phyloP scores from a whole-genome alignment of 2,797 vertebrate genomes.

The Pangasius mekongensis region DNA sequence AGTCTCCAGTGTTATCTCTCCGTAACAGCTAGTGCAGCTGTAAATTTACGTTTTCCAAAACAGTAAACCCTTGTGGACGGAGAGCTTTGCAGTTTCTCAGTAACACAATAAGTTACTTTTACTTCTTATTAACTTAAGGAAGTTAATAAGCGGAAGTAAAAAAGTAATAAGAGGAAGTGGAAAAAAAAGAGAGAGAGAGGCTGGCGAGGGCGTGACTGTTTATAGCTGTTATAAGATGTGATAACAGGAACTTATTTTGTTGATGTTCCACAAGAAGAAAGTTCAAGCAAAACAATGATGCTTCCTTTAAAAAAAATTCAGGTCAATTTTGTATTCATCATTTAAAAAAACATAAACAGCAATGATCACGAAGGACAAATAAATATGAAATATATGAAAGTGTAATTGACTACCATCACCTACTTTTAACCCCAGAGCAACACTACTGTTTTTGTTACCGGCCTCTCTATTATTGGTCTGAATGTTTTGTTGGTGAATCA shows the following conservation, averaged over 20 bases:
- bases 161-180: too few species aligned
- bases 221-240: background rate
- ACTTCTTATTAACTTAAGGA: background rate
- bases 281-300: background rate
- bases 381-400: background rate
- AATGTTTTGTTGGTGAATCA: constrained; percentile 1
- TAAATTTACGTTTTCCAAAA: background rate
- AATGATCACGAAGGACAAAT: background rate
- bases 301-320: too few species aligned
- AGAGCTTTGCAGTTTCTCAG: background rate
- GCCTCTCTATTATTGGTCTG: background rate
- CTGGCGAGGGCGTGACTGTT: background rate
- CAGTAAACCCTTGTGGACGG: background rate
- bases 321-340: too few species aligned
- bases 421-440: background rate
- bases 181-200: too few species aligned
- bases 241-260: background rate
- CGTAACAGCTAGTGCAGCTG: background rate
- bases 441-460: background rate
- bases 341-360: background rate
- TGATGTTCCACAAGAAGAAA: background rate
- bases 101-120: background rate
- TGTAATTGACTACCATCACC: background rate
- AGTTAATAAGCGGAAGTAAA: background rate
- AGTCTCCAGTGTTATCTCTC: background rate